These are phyloP conservation scores for Rhynchonycteris naso DNA, from an alignment of 2,797 vertebrate genomes.

Conservation along the genomic window DNA sequence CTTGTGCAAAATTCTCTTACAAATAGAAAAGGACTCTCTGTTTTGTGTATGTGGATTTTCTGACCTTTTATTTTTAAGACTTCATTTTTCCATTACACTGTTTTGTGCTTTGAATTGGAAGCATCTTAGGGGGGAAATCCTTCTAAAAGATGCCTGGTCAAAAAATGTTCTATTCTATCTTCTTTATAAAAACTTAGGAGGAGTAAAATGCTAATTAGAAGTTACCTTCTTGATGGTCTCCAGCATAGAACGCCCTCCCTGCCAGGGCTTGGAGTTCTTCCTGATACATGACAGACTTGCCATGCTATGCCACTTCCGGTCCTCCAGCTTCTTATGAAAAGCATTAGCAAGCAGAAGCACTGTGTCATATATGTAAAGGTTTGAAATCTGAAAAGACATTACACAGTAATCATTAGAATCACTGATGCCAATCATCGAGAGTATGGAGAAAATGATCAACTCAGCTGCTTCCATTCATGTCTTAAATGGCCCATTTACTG, in stretches of 20 bases:
- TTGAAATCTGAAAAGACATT: conserved; percentile 92
- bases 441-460: conserved; percentile 19
- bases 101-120: conserved; percentile 38
- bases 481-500: background rate
- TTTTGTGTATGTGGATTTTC: background rate
- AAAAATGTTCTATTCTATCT: background rate
- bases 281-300: conserved; percentile 98
- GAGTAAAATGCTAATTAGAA: background rate
- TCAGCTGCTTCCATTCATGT: background rate
- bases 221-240: conserved; percentile 98
- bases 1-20: background rate
- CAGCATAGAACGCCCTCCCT: conserved; percentile 98
- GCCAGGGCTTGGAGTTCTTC: conserved; percentile 98
- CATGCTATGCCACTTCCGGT: conserved; percentile 99
- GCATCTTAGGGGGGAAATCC: background rate
- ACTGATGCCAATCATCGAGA: background rate
- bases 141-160: background rate
- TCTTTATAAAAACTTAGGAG: background rate
- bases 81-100: background rate
- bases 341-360: conserved; percentile 97
- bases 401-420: conserved; percentile 64
- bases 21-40: background rate
- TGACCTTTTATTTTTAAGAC: background rate
- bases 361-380: conserved; percentile 97
- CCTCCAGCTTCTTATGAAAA: conserved; percentile 98